A percentile compares a stretch with the other conserved stretches of the same genome.
phyloP scores from a whole-genome alignment of 2,888 invertebrate genomes.

The Smittia sp. region DNA sequence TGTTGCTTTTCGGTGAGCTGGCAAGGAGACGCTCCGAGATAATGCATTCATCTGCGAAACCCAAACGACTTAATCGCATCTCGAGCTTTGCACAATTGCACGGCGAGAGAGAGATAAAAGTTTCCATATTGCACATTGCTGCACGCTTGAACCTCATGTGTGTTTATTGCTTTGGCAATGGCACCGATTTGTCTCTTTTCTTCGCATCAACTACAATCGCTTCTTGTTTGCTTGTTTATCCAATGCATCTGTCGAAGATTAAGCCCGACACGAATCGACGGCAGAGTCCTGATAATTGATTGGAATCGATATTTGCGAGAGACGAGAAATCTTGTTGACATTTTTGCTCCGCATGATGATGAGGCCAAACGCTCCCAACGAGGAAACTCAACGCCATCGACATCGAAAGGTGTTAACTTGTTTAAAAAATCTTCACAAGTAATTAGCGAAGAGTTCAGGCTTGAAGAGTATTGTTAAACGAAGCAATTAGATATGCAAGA shows the following conservation, averaged over 20 bases:
- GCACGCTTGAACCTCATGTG: constrained; percentile 9
- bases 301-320: too few relatives aligned
- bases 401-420: neutral
- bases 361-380: neutral
- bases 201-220: neutral
- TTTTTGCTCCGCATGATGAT: too few relatives aligned
- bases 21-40: neutral
- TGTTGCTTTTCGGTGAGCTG: neutral
- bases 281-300: too few relatives aligned
- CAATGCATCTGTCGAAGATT: too few relatives aligned
- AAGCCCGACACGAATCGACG: too few relatives aligned
- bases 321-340: too few relatives aligned
- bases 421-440: neutral
- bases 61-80: neutral
- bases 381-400: neutral
- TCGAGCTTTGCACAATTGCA: neutral
- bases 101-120: neutral
- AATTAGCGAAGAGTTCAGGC: neutral
- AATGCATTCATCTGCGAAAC: neutral
- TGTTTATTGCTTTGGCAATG: constrained; percentile 6
- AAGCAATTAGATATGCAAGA: neutral
- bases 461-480: neutral
- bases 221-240: neutral
- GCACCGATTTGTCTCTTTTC: constrained; percentile 20
- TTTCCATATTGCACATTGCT: neutral